A percentile compares a stretch with the other conserved stretches of the same genome.
Conservation (phyloP, 2,888 invertebrate genomes). For the Anorthoa munda region DNA sequence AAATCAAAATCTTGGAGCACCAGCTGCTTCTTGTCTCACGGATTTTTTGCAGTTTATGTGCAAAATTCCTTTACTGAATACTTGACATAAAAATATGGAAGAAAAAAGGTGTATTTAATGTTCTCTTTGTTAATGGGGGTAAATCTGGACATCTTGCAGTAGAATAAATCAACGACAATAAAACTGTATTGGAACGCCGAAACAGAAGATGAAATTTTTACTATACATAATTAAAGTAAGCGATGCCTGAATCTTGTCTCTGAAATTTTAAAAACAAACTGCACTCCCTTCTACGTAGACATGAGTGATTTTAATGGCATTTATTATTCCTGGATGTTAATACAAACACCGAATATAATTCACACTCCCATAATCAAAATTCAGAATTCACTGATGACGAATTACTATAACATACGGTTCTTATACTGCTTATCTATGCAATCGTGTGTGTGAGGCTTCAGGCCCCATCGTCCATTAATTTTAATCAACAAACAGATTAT, state of each 20-base stretch:
- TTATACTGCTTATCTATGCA: not conserved
- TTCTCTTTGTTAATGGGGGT: not conserved
- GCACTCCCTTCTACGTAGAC: not conserved
- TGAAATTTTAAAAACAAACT: too few species aligned
- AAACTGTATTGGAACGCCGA: not conserved
- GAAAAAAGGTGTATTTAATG: too few species aligned
- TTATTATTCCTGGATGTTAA: not conserved
- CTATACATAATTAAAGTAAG: not conserved
- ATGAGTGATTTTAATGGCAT: not conserved
- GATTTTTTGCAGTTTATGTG: not conserved
- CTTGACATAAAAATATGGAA: too few species aligned
- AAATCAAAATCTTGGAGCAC: slow-evolving; percentile 7
- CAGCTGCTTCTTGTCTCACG: not conserved
- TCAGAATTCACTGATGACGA: not conserved
- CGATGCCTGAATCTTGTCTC: too few species aligned
- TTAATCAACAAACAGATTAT: not conserved
- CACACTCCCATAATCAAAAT: too few species aligned
- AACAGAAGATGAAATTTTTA: not conserved
- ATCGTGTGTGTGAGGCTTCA: not conserved
- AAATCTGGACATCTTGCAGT: not conserved
- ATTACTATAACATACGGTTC: not conserved
- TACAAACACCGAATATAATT: too few species aligned
- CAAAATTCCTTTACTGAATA: not conserved
- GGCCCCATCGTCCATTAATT: not conserved
- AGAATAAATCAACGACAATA: not conserved